phyloP scores from a whole-genome alignment of 2,888 invertebrate species.

The Cactoblastis cactorum region DNA sequence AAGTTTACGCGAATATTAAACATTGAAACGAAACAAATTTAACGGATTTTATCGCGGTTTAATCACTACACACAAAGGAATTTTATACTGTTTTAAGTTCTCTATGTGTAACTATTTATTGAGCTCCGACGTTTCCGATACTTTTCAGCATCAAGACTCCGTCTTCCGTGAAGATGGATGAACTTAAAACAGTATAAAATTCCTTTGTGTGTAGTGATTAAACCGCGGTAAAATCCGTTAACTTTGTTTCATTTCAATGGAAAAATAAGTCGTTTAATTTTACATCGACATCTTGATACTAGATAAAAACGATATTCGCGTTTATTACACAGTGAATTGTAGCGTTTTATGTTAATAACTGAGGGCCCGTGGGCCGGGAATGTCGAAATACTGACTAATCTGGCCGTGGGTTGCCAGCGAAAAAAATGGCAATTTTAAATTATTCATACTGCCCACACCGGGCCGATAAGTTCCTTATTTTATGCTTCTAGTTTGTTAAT shows the following conservation, averaged over 20 bases:
- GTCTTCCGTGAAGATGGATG: too few species aligned
- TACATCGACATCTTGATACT: slow-evolving; percentile 50
- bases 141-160: too few species aligned
- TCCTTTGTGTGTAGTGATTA: too few species aligned
- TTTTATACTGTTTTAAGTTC: too few species aligned
- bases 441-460: slow-evolving; percentile 72
- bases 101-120: too few species aligned
- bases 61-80: too few species aligned
- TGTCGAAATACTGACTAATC: slow-evolving; percentile 78
- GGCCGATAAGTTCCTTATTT: slow-evolving; percentile 58
- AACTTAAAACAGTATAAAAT: too few species aligned
- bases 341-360: slow-evolving; percentile 74
- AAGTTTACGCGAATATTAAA: too few species aligned
- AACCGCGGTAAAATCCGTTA: too few species aligned
- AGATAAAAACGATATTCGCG: slow-evolving; percentile 72
- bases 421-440: slow-evolving; percentile 78
- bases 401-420: slow-evolving; percentile 65
- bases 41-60: too few species aligned
- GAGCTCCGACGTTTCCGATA: too few species aligned
- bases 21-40: too few species aligned
- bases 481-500: slow-evolving; percentile 66
- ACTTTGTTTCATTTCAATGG: slow-evolving; percentile 27
- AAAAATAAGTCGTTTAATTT: slow-evolving; percentile 42
- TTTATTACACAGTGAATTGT: slow-evolving; percentile 76
- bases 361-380: slow-evolving; percentile 58